phyloP scores from a whole-genome alignment of 2,888 invertebrate genomes.

The Melitaea athalia region DNA sequence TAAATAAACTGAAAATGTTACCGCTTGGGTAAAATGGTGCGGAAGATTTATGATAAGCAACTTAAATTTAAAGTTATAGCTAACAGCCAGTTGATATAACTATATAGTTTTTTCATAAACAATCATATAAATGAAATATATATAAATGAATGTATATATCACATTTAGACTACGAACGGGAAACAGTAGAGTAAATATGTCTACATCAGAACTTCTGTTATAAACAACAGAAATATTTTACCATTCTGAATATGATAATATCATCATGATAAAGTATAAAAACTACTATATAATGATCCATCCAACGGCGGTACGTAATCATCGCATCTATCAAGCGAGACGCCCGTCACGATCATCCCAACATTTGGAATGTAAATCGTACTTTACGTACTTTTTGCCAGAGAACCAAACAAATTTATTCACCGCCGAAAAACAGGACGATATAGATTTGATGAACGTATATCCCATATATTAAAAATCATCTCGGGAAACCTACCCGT shows the following conservation, averaged over 20 bases:
- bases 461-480: constrained; percentile 45
- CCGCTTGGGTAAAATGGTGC: no score
- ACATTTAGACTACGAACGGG: no score
- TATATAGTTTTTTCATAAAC: no score
- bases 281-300: constrained; percentile 16
- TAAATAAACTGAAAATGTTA: no score
- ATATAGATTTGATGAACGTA: constrained; percentile 46
- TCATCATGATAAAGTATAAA: constrained; percentile 10
- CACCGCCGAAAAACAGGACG: constrained; percentile 56
- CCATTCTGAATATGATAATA: constrained; percentile 4
- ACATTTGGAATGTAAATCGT: constrained; percentile 70
- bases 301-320: constrained; percentile 39
- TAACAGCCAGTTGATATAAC: no score
- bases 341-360: constrained; percentile 51
- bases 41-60: no score
- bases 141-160: no score
- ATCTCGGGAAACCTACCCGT: constrained; percentile 41
- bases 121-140: no score
- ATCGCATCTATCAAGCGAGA: constrained; percentile 54
- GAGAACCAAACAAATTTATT: constrained; percentile 74
- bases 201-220: not conserved
- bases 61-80: no score
- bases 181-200: not conserved
- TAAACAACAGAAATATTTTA: constrained; percentile 2
- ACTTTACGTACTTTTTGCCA: constrained; percentile 72